Evolutionary conservation across 2,888 invertebrate genomes (phyloP).

Genomic region (Melieria omissa): DNA sequence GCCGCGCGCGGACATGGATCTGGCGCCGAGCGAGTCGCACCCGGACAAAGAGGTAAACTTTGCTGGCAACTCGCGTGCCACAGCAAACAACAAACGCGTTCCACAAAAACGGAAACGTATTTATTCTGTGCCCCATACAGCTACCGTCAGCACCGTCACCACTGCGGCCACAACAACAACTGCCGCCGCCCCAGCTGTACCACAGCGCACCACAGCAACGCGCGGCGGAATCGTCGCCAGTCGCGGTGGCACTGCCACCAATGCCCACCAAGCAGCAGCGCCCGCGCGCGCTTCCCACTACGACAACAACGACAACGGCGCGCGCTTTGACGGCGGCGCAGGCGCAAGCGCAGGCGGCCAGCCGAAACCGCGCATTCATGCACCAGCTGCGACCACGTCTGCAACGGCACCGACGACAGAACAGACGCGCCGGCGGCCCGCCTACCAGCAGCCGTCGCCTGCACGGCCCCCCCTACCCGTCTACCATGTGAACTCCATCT

Average conservation of each 20-base stretch:
- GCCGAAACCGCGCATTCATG: slow-evolving; percentile 38
- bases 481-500: slow-evolving; percentile 51
- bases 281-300: slow-evolving; percentile 41
- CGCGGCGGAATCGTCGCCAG: slow-evolving; percentile 33
- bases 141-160: slow-evolving; percentile 47
- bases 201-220: slow-evolving; percentile 13
- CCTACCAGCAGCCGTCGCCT: slow-evolving; percentile 34
- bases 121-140: slow-evolving; percentile 61
- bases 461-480: slow-evolving; percentile 34
- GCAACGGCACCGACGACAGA: slow-evolving; percentile 49
- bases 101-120: slow-evolving; percentile 63
- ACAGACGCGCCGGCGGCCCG: slow-evolving; percentile 24
- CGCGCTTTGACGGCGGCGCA: slow-evolving; percentile 15
- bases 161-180: slow-evolving; percentile 37
- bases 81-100: slow-evolving; percentile 50
- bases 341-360: slow-evolving; percentile 28
- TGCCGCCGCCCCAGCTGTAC: slow-evolving; percentile 38
- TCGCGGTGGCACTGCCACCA: slow-evolving; percentile 47
- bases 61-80: slow-evolving; percentile 51
- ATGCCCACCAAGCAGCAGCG: slow-evolving; percentile 52
- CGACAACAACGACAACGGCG: slow-evolving; percentile 40
- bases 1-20: slow-evolving; percentile 58
- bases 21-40: slow-evolving; percentile 59
- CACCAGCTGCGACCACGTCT: slow-evolving; percentile 31
- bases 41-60: slow-evolving; percentile 62